phyloP scores from a whole-genome alignment of 1,140 invertebrate species.

The Drosophila repletoides region DNA sequence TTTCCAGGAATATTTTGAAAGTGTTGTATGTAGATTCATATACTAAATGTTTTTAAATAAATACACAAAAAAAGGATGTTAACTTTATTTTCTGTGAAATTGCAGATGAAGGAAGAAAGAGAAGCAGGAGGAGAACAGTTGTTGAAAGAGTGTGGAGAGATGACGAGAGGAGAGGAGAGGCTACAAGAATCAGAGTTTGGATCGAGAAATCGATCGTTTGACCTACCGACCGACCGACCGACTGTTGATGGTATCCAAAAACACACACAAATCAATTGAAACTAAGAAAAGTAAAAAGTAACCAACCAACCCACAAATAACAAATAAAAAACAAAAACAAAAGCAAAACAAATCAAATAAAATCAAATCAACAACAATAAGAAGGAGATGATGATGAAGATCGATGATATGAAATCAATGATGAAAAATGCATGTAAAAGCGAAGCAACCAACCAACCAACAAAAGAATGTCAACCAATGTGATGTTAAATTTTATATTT shows the following conservation, averaged over 20 bases:
- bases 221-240: slow-evolving; percentile 60
- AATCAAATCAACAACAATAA: slow-evolving; percentile 22
- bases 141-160: not conserved
- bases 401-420: slow-evolving; percentile 7
- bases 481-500: slow-evolving; percentile 81
- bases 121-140: not conserved
- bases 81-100: too few species aligned
- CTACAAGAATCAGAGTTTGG: slow-evolving; percentile 39
- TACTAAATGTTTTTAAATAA: too few species aligned
- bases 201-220: slow-evolving; percentile 56
- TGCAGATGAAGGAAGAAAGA: not conserved
- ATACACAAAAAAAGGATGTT: too few species aligned
- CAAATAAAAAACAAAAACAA: slow-evolving; percentile 10
- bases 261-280: slow-evolving; percentile 48
- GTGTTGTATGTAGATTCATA: too few species aligned
- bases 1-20: too few species aligned
- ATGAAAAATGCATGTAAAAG: slow-evolving; percentile 50
- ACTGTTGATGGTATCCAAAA: slow-evolving; percentile 44
- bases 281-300: slow-evolving; percentile 40
- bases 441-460: slow-evolving; percentile 80
- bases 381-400: slow-evolving; percentile 23
- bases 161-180: slow-evolving; percentile 38
- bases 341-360: slow-evolving; percentile 10
- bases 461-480: slow-evolving; percentile 81
- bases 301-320: slow-evolving; percentile 71